Percentiles rank a stretch among this genome's conserved stretches.
phyloP scores from a whole-genome alignment of 2,888 invertebrate species.

The Altica lythri region DNA sequence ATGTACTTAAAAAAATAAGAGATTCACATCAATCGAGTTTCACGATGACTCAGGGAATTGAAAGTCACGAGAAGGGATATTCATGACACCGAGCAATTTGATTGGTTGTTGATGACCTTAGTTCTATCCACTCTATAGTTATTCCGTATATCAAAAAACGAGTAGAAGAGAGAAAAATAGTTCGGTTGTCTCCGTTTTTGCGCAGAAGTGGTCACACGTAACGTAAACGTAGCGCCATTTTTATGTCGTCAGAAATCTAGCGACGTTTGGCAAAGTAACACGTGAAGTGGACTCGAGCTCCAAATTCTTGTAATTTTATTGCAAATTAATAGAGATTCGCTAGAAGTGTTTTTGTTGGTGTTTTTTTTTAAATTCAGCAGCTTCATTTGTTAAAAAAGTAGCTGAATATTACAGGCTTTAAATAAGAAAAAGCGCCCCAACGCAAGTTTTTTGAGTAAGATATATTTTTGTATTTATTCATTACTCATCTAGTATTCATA shows the following conservation, averaged over 20 bases:
- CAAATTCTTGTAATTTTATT: neutral
- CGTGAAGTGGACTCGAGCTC: conserved; percentile 1
- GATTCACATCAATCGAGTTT: neutral
- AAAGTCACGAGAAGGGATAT: neutral
- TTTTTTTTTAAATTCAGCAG: conserved; percentile 3
- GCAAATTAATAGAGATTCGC: neutral
- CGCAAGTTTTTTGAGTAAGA: conserved; percentile 21
- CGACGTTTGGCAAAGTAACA: neutral
- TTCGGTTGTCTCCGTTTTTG: neutral
- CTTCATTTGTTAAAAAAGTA: conserved; percentile 18
- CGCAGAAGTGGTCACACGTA: neutral
- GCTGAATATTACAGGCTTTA: too few species aligned
- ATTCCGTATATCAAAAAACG: neutral
- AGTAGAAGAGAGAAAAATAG: neutral
- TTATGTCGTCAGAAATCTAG: neutral
- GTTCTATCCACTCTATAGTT: neutral
- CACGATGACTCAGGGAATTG: conserved; percentile 4
- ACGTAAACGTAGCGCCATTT: neutral
- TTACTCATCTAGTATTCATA: too few species aligned
- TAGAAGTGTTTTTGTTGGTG: neutral
- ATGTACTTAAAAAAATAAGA: conserved; percentile 8
- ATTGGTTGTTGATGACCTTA: neutral
- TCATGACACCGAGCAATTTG: neutral
- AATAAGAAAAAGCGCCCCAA: too few species aligned
- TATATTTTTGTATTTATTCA: neutral